These are phyloP conservation scores for Sus cebifrons DNA, from an alignment of 2,797 vertebrate genomes.

Conservation along the genomic window DNA sequence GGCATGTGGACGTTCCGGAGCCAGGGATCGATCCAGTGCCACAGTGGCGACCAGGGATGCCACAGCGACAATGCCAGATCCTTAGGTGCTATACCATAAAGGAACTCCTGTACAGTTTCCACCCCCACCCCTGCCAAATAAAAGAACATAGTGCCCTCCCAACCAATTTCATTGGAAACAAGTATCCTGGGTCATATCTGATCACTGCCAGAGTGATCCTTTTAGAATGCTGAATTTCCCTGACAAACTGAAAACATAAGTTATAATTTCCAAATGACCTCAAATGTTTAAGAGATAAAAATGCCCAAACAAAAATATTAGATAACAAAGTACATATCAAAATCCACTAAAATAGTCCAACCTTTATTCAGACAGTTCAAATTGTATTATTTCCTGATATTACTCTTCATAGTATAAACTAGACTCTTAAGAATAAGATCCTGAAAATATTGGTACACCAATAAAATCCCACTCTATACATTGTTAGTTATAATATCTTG, in stretches of 20 bases:
- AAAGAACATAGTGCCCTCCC: background rate
- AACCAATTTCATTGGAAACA: background rate
- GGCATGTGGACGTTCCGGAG: no score
- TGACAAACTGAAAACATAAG: conserved; percentile 61
- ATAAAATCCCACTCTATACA: background rate
- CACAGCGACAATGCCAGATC: no score
- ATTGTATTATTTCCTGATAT: conserved; percentile 30
- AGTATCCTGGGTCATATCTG: background rate
- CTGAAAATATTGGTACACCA: background rate
- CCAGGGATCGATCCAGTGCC: no score
- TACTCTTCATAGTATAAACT: conserved; percentile 29
- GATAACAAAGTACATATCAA: conserved; percentile 44
- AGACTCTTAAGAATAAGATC: conserved; percentile 53
- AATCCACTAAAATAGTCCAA: conserved; percentile 46
- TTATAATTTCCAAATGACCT: conserved; percentile 43
- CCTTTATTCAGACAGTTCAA: conserved; percentile 27
- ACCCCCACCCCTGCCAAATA: background rate
- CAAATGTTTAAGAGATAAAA: conserved; percentile 18
- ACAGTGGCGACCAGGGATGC: no score
- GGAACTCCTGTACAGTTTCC: no score
- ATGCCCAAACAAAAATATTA: background rate
- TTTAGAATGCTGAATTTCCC: conserved; percentile 52
- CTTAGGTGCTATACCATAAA: no score
- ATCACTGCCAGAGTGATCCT: background rate
- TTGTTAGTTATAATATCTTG: background rate